Conservation (phyloP, 2,113 vertebrate species). For the Capra hircus region DNA sequence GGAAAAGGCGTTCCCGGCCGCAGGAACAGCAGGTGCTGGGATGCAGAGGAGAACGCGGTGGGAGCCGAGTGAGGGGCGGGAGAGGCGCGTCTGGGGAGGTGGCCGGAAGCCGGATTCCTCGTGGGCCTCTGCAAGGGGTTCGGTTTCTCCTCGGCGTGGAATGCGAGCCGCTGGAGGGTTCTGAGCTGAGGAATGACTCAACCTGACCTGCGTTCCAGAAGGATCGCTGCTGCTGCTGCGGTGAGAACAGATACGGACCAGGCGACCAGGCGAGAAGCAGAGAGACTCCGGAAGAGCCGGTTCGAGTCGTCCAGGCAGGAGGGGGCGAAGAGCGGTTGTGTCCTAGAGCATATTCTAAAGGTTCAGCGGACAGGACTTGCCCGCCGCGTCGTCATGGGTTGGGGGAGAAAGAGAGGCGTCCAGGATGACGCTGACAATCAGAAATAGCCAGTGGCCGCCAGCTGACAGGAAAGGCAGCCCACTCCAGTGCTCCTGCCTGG, state of each 20-base stretch:
- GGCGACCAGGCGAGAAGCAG: background rate
- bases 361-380: background rate
- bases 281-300: too few relatives aligned
- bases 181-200: background rate
- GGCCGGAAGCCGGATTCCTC: background rate
- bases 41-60: background rate
- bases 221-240: background rate
- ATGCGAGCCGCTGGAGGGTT: background rate
- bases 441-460: background rate
- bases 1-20: background rate
- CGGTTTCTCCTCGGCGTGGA: background rate
- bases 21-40: background rate
- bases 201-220: background rate
- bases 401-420: background rate
- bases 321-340: background rate
- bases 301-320: background rate
- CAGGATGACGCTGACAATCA: accelerated
- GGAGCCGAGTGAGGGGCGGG: background rate
- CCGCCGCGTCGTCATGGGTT: background rate
- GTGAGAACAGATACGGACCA: background rate
- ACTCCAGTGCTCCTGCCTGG: too few relatives aligned
- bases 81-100: background rate
- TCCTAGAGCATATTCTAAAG: background rate
- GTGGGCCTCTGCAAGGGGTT: background rate
- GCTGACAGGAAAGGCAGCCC: background rate